Evolutionary conservation across 2,888 invertebrate genomes (phyloP).

Genomic region (Epirrita christyi): DNA sequence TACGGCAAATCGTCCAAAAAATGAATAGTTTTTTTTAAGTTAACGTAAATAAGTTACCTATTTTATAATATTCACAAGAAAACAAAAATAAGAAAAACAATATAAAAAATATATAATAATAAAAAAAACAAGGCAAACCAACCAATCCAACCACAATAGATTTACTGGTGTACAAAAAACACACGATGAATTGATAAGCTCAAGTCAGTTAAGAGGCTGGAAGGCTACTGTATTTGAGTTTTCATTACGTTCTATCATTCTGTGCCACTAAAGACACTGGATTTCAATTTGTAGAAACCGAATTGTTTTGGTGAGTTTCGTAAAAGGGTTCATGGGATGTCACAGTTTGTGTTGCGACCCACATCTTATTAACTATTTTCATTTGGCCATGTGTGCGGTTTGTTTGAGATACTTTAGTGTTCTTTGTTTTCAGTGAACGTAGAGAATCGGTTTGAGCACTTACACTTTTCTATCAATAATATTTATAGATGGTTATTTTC

Average conservation of each 20-base stretch:
- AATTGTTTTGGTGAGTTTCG: conserved; percentile 32
- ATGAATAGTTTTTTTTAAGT: no score
- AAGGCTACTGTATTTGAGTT: no score
- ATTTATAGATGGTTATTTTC: not conserved
- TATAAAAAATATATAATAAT: no score
- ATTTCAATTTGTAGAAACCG: conserved; percentile 31
- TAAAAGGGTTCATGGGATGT: conserved; percentile 29
- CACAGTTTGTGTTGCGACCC: conserved; percentile 25
- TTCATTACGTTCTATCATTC: not conserved
- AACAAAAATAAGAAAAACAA: no score
- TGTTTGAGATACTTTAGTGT: conserved; percentile 16
- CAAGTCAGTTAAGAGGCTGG: no score
- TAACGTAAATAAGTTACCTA: no score
- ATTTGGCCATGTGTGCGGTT: conserved; percentile 12
- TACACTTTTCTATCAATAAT: not conserved
- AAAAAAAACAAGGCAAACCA: no score
- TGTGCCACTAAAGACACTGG: conserved; percentile 12
- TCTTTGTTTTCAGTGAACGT: conserved; percentile 4
- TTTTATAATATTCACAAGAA: no score
- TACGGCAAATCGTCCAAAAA: no score
- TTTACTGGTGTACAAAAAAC: no score
- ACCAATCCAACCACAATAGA: no score
- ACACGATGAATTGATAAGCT: no score
- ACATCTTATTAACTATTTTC: conserved; percentile 35
- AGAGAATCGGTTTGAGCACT: not conserved